Conservation (phyloP, 1,140 invertebrate species). For the Macrostomum lignano region DNA sequence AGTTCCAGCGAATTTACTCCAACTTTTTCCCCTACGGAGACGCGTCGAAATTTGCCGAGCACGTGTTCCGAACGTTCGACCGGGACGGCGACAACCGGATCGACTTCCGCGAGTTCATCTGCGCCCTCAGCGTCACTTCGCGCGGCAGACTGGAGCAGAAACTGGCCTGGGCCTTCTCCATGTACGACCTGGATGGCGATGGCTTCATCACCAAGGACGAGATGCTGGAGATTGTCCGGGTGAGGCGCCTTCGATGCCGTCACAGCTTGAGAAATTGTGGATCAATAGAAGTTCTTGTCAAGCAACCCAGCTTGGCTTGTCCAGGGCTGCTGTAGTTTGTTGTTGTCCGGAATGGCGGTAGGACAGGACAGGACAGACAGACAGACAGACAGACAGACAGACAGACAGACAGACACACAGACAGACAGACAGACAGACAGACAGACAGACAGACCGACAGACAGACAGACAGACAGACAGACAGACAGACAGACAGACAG, state of each 20-base stretch:
- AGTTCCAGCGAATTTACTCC: constrained; percentile 93
- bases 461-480: no score
- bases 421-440: no score
- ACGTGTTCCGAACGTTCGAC: constrained; percentile 89
- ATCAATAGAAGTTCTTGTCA: no score
- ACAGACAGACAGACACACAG: no score
- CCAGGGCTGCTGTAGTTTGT: no score
- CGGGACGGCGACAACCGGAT: constrained; percentile 85
- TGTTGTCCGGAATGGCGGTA: no score
- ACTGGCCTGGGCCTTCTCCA: constrained; percentile 67
- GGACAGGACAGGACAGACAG: no score
- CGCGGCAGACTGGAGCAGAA: constrained; percentile 84
- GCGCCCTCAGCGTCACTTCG: constrained; percentile 71
- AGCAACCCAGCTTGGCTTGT: no score
- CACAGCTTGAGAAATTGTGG: no score
- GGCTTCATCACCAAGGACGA: constrained; percentile 84
- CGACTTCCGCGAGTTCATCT: constrained; percentile 86
- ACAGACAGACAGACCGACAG: no score
- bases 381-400: no score
- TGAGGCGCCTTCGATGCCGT: neutral
- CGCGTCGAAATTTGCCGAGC: constrained; percentile 90
- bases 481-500: no score
- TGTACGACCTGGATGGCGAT: constrained; percentile 83
- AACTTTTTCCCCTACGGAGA: constrained; percentile 98
- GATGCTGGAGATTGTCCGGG: constrained; percentile 74